Conservation (phyloP, 2,113 vertebrate genomes). For the Datnioides undecimradiatus region DNA sequence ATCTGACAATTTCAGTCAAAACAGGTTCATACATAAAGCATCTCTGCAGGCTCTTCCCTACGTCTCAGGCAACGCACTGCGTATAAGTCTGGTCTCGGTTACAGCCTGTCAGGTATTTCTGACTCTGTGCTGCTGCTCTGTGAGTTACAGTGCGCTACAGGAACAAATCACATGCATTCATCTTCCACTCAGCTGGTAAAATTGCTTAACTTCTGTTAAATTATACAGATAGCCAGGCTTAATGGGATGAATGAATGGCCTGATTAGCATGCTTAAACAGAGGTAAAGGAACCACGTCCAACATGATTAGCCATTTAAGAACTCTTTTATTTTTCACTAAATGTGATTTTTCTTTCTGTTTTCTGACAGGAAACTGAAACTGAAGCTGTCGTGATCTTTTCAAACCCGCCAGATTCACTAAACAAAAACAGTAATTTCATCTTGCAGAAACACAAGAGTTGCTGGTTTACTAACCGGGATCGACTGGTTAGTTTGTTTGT, state of each 20-base stretch:
- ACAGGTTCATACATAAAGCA: neutral
- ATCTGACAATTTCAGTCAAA: too few species aligned
- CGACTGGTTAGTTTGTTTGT: too few species aligned
- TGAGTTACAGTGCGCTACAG: neutral
- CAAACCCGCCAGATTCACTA: too few species aligned
- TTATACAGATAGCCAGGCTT: conserved; percentile 30
- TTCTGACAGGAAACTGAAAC: too few species aligned
- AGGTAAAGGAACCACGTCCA: conserved; percentile 19
- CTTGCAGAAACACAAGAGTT: too few species aligned
- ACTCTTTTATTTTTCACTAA: too few species aligned
- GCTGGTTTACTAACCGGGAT: too few species aligned
- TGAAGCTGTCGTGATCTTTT: too few species aligned
- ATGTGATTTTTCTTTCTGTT: too few species aligned
- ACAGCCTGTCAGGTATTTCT: conserved; percentile 7
- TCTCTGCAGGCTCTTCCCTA: neutral
- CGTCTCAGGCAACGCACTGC: too few species aligned
- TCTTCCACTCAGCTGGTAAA: conserved; percentile 45
- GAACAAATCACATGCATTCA: conserved; percentile 36
- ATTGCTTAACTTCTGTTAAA: conserved; percentile 43
- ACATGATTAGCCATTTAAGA: conserved; percentile 33
- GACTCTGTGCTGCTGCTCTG: neutral
- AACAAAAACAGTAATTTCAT: too few species aligned
- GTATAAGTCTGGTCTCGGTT: too few species aligned
- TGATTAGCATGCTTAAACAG: conserved; percentile 41
- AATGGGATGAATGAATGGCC: conserved; percentile 46